A percentile compares a stretch with the other conserved stretches of the same genome.
Evolutionary conservation across 2,113 vertebrate species (phyloP).

Genomic region (Promerops cafer): DNA sequence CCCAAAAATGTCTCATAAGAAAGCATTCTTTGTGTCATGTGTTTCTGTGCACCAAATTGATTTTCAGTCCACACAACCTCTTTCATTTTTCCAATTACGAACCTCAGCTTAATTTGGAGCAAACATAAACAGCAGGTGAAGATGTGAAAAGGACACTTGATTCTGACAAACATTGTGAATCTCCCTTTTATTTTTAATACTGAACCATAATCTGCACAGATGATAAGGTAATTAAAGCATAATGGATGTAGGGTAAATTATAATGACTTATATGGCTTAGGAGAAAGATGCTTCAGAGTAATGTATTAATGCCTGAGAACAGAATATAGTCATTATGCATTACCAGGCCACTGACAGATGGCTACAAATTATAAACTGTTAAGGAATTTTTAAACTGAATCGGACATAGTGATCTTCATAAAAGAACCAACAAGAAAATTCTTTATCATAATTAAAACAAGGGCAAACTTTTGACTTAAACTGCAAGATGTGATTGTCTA

Average conservation of each 20-base stretch:
- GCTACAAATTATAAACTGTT: neutral
- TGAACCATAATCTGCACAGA: constrained; percentile 13
- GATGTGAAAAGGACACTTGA: neutral
- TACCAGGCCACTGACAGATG: constrained; percentile 1
- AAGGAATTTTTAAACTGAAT: neutral
- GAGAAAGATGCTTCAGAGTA: neutral
- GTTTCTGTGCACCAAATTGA: neutral
- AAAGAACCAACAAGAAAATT: neutral
- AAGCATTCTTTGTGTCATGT: neutral
- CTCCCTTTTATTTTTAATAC: neutral
- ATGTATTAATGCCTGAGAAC: neutral
- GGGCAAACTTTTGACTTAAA: neutral
- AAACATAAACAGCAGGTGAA: constrained; percentile 2
- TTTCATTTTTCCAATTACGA: neutral
- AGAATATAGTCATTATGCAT: neutral
- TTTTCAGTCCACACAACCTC: neutral
- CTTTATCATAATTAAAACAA: neutral
- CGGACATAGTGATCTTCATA: neutral
- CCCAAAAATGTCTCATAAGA: neutral
- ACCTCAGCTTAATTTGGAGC: neutral
- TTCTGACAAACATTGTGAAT: neutral
- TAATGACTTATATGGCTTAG: neutral
- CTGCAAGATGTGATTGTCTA: neutral
- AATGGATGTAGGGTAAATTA: neutral
- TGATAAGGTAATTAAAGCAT: constrained; percentile 18